Evolutionary conservation across 1,140 invertebrate species (phyloP).

Genomic region (Lerema accius): DNA sequence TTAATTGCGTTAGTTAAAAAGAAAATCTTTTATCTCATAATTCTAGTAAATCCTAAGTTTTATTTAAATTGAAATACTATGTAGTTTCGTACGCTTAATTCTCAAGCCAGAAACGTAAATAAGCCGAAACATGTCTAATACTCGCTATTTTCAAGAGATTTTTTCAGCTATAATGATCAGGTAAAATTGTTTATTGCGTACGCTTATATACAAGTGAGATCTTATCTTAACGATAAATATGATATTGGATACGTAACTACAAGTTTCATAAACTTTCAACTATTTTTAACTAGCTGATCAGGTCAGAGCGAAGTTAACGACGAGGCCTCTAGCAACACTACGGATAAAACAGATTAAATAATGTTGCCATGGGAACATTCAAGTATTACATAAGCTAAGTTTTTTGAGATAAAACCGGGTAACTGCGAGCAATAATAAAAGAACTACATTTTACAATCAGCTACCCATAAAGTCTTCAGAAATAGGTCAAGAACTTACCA

Average conservation of each 20-base stretch:
- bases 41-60: no score
- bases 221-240: slow-evolving; percentile 51
- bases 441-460: no score
- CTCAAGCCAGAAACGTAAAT: background rate
- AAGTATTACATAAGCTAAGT: no score
- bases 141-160: slow-evolving; percentile 2
- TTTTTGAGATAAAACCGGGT: no score
- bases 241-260: slow-evolving; percentile 37
- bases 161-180: slow-evolving; percentile 23
- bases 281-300: slow-evolving; percentile 44
- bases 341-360: slow-evolving; percentile 40
- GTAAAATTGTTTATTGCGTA: slow-evolving; percentile 22
- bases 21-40: no score
- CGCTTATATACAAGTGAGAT: slow-evolving; percentile 73
- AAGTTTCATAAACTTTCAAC: slow-evolving; percentile 65
- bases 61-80: no score
- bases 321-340: slow-evolving; percentile 68
- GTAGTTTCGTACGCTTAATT: no score
- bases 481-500: no score
- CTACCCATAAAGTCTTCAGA: no score
- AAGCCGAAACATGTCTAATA: background rate
- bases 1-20: no score
- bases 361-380: no score
- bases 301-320: slow-evolving; percentile 44
- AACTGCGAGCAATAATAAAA: no score